Base-by-base conservation (phyloP, 92 coral and sea anemone genomes). In the Palythoa grandiflora region DNA sequence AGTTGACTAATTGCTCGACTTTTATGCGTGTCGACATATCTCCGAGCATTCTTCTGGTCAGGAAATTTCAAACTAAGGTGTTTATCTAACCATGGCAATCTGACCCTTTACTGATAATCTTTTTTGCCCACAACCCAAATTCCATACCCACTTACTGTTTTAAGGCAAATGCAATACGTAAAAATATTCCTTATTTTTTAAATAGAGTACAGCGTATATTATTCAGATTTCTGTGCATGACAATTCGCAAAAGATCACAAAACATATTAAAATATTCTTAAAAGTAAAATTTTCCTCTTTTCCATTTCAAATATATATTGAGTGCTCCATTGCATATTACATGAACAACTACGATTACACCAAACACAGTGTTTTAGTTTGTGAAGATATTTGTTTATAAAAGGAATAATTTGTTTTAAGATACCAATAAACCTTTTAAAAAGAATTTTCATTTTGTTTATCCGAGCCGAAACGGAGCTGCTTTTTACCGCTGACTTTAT, bases 51-150 rank as follows among this genome's bases (percentile, higher is more conserved):
- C 84, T 19, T 75, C 38, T 11, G 36, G 38, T 79, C 84, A 79
- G 84, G 73, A 61, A 79, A 79, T 79, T 79, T 79, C 73, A 79
- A 79, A 60, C 52, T 79, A 38, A 79, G 84, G 84, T 79, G 84
- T 65, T 79, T 79, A 79, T 79, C 84, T 40, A 35, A 21, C 71
- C 28, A 19, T 37, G 54, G 84, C 72, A 44, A 79, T 79, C 72
- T 79, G 84, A 79, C 84, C 84, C 72, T 79, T 16, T 44, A n/a
- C 73, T 60, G 72, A 79, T 79, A 79, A 79, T 79, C 84, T 61
- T 6, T 60, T 60, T 3, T 39, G 28, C 73, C 51, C 71, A 79
- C 84, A 60, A 65, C 38, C 50, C 37, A 13, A 79, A 60, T 60
- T 39, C 73, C 53, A 59, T 19, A 79, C 71, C 35, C 28, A 65